Evolutionary conservation across 1,140 invertebrate genomes (phyloP).

Genomic region (Hyles vespertilio): DNA sequence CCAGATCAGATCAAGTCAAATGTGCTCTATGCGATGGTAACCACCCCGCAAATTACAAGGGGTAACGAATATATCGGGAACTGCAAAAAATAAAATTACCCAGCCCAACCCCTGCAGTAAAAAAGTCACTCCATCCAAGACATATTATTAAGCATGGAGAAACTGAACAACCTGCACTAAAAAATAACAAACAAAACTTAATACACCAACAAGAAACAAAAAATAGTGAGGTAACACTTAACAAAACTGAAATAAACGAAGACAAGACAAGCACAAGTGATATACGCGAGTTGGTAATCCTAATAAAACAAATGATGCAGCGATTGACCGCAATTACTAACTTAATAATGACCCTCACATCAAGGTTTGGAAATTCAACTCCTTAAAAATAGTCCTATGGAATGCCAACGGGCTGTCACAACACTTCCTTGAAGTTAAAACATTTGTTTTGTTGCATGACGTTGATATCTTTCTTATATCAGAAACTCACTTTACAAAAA

Average conservation of each 20-base stretch:
- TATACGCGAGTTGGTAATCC: constrained; percentile 4
- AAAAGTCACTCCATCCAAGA: too few species aligned
- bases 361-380: constrained; percentile 7
- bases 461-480: constrained; percentile 18
- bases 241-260: too few species aligned
- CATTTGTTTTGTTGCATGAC: constrained; percentile 9
- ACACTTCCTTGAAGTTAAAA: constrained; percentile 15
- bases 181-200: too few species aligned
- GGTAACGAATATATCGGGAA: constrained; percentile 8
- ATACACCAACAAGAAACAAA: too few species aligned
- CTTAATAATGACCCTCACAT: constrained; percentile 6
- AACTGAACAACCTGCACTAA: too few species aligned
- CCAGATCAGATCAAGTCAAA: constrained; percentile 12
- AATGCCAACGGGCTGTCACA: constrained; percentile 22
- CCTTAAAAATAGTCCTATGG: constrained; percentile 17
- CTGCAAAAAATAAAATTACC: constrained; percentile 5
- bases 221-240: too few species aligned
- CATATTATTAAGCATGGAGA: too few species aligned
- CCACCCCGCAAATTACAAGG: constrained; percentile 14
- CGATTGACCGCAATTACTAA: constrained; percentile 12
- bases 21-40: constrained; percentile 20
- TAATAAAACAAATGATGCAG: constrained; percentile 15
- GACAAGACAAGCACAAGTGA: background rate
- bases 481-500: constrained; percentile 23
- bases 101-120: background rate